Percentiles rank a stretch among this genome's conserved stretches.
Conservation (phyloP, 2,797 vertebrate species). For the Acipenser ruthenus region DNA sequence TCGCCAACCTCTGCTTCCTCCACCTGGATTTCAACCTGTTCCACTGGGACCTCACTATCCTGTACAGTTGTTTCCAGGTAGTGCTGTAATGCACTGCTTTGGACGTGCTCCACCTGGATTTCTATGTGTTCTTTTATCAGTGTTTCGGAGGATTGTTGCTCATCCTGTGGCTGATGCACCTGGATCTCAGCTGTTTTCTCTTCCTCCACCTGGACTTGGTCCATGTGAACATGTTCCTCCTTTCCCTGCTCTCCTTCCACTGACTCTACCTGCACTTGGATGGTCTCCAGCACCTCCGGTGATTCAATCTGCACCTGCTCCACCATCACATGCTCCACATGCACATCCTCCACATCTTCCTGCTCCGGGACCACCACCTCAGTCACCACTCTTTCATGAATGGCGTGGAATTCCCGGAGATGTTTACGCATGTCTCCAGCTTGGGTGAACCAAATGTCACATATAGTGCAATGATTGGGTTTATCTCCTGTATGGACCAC, state of each 20-base stretch:
- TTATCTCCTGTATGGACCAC: conserved; percentile 92
- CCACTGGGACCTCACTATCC: conserved; percentile 53
- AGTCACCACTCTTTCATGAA: conserved; percentile 59
- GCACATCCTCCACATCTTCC: conserved; percentile 46
- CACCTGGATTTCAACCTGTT: conserved; percentile 75
- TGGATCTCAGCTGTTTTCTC: conserved; percentile 38
- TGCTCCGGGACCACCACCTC: conserved; percentile 59
- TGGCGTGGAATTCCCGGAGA: conserved; percentile 72
- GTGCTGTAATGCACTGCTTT: conserved; percentile 19
- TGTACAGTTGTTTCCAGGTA: conserved; percentile 38
- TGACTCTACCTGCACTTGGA: conserved; percentile 77
- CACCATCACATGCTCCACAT: conserved; percentile 63
- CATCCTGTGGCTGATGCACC: conserved; percentile 58
- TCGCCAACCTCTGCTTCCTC: conserved; percentile 57
- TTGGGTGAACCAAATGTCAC: conserved; percentile 95
- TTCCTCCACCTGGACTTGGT: neutral
- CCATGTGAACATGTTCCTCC: conserved; percentile 68
- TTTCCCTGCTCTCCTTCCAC: conserved; percentile 71
- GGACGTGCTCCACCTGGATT: conserved; percentile 29
- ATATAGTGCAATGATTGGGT: conserved; percentile 93
- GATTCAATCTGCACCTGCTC: conserved; percentile 73
- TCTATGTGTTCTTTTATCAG: conserved; percentile 46
- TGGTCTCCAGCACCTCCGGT: conserved; percentile 57
- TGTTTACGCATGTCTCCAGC: conserved; percentile 78
- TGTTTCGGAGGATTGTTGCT: conserved; percentile 18